Base-by-base conservation (phyloP, 2,888 invertebrate species). In the Leistus spinibarbis region DNA sequence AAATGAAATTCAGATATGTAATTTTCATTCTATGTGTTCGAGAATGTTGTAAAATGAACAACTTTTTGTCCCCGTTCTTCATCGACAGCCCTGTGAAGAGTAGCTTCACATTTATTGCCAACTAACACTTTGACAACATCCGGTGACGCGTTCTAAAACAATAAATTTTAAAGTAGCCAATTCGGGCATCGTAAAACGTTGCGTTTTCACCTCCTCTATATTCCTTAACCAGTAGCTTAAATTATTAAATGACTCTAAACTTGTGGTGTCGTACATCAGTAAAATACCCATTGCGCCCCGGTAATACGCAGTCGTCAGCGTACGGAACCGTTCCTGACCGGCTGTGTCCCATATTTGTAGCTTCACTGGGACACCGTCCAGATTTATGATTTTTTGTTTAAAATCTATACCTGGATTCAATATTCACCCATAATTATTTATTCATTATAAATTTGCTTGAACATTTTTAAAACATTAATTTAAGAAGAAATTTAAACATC, bases 261-360 rank as follows among this genome's bases (percentile, higher is more conserved):
- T 95, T 56, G 96, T 95, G 79, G 95, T 94, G 84, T 96, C 96
- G 84, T 96, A 96, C 91, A 96, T 94, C 20, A 96, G 89, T 64
- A 96, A 89, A 80, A 96, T 95, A 69, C 96, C 96, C 95, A 95
- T 95, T 13, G 95, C 95, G 3, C 95, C 96, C 64, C 95, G 88
- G 85, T 95, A 96, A 85, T 96, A 95, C 3, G 95, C 95, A 10
- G 95, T 95, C 66, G 95, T 95, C 78, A 96, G 86, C 7, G 95
- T 95, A 54, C 95, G 88, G 85, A 94, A 94, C 81, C 84, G 71
- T 78, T 85, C 84, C 81, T 94, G 93, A 0, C 95, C 95, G 9
- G 95, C 95, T 0, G 95, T 95, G 83, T 96, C 95, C 96, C 95
- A 95, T 84, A 93, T 93, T 86, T 93, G 93, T 67, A 93, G 87